Conservation (phyloP, 2,113 vertebrate genomes). For the Psittacara wagleri region DNA sequence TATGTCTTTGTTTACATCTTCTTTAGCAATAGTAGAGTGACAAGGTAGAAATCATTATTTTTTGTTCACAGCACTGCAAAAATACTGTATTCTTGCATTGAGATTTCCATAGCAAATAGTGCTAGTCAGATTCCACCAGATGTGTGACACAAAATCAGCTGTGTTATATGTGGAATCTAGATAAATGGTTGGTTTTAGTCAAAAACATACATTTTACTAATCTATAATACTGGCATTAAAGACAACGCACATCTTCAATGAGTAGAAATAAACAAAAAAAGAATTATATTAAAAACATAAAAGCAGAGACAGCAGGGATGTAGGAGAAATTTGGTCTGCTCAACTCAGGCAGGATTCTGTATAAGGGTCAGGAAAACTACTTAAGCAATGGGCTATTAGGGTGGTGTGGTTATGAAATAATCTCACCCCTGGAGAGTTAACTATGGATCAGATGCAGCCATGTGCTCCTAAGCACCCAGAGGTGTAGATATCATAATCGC, state of each 20-base stretch:
- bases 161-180: neutral
- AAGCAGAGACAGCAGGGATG: neutral
- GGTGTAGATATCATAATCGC: slow-evolving; percentile 45
- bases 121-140: neutral
- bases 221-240: neutral
- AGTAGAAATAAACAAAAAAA: neutral
- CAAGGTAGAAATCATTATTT: neutral
- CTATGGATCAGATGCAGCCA: slow-evolving; percentile 50
- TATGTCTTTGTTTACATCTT: neutral
- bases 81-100: neutral
- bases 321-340: neutral
- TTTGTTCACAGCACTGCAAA: neutral
- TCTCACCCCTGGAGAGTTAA: slow-evolving; percentile 55
- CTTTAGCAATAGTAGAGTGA: neutral
- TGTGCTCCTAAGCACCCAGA: slow-evolving; percentile 37
- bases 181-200: neutral
- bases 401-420: slow-evolving; percentile 37
- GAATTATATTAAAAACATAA: neutral
- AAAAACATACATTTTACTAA: neutral
- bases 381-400: slow-evolving; percentile 40
- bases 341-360: neutral
- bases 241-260: neutral
- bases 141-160: neutral
- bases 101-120: neutral
- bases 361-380: slow-evolving; percentile 41